Percentiles rank a stretch among this genome's conserved stretches.
Evolutionary conservation across 1,140 invertebrate species (phyloP).

Genomic region (Ceratina australensis): DNA sequence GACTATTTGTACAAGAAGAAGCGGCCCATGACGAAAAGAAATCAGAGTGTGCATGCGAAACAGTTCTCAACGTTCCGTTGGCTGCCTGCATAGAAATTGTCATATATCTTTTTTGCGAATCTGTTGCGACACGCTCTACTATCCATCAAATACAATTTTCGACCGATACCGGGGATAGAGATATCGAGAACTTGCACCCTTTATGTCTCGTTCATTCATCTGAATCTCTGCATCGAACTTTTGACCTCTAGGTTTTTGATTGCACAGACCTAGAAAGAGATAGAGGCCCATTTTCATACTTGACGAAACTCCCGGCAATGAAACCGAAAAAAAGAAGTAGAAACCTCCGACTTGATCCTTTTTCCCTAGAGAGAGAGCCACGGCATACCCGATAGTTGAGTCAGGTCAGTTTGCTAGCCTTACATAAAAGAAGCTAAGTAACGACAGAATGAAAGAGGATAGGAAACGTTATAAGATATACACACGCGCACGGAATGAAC

Average conservation of each 20-base stretch:
- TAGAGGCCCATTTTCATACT: not conserved
- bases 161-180: not conserved
- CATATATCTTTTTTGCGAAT: constrained; percentile 14
- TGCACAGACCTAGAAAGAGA: not conserved
- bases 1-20: constrained; percentile 33
- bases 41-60: constrained; percentile 40
- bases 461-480: constrained; percentile 57
- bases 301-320: constrained; percentile 4
- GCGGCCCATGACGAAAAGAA: constrained; percentile 38
- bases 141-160: not conserved
- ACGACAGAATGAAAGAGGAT: constrained; percentile 49
- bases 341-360: not conserved
- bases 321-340: constrained; percentile 21
- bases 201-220: too few relatives aligned
- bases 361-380: not conserved
- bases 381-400: constrained; percentile 56
- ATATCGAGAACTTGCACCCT: too few relatives aligned
- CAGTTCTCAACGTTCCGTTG: constrained; percentile 29
- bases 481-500: constrained; percentile 33
- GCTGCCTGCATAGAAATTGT: constrained; percentile 24
- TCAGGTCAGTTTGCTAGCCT: constrained; percentile 65
- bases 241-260: not conserved
- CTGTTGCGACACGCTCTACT: constrained; percentile 15
- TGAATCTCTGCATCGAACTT: too few relatives aligned
- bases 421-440: constrained; percentile 61